A percentile compares a stretch with the other conserved stretches of the same genome.
phyloP scores from a whole-genome alignment of 2,797 vertebrate species.

The Ataeniobius toweri region DNA sequence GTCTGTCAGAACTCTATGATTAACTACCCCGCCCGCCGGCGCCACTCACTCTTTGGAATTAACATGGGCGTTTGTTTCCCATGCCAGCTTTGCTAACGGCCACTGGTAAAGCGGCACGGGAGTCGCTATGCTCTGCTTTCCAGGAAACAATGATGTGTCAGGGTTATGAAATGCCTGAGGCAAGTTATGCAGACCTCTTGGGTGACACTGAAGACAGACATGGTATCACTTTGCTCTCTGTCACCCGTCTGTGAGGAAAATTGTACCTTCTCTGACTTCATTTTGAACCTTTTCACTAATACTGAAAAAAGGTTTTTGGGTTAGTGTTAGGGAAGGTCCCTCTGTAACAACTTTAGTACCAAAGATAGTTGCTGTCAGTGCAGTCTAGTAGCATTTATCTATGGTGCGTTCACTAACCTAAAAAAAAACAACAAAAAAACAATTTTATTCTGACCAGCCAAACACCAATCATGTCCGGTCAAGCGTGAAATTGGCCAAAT shows the following conservation, averaged over 20 bases:
- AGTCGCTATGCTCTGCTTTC: not conserved
- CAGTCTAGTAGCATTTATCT: no score
- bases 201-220: not conserved
- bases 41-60: not conserved
- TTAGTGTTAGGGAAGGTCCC: no score
- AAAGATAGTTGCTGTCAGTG: no score
- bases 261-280: no score
- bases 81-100: not conserved
- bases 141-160: not conserved
- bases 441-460: no score
- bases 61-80: not conserved
- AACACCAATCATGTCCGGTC: no score
- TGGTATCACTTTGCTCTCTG: not conserved
- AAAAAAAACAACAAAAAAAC: no score
- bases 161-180: not conserved
- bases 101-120: not conserved
- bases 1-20: conserved; percentile 33
- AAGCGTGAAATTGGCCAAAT: no score
- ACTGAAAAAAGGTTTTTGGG: no score
- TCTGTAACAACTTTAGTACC: no score
- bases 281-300: no score
- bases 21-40: conserved; percentile 15
- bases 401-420: no score
- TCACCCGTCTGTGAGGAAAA: not conserved
- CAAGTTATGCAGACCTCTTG: not conserved